phyloP scores from a whole-genome alignment of 2,797 vertebrate species.

The Phyllotis vaccarum region DNA sequence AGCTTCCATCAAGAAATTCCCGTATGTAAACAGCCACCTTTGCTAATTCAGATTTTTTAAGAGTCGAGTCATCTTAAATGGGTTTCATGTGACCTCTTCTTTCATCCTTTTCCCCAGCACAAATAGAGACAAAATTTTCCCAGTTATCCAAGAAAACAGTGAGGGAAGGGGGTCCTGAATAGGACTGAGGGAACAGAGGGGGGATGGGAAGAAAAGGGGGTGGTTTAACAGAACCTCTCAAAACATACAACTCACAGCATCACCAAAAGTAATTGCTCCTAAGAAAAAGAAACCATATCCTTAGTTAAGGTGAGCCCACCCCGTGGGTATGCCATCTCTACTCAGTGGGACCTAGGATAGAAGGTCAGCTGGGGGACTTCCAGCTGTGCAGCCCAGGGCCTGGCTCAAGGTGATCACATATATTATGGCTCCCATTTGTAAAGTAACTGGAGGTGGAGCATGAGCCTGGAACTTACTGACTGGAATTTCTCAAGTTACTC shows the following conservation, averaged over 20 bases:
- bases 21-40: not conserved
- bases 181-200: not conserved
- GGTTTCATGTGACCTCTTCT: accelerated
- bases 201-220: not conserved
- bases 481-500: not conserved
- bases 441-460: not conserved
- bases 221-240: not conserved
- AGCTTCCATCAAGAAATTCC: not conserved
- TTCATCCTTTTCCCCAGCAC: too few species aligned
- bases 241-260: not conserved
- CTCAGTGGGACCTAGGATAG: not conserved
- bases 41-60: not conserved
- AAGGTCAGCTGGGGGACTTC: not conserved
- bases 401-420: not conserved
- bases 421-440: not conserved
- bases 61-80: not conserved
- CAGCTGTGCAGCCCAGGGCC: not conserved
- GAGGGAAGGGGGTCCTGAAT: accelerated
- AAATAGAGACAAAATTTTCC: too few species aligned
- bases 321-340: not conserved
- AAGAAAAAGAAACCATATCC: not conserved
- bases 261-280: not conserved
- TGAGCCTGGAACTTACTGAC: too few species aligned
- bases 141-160: not conserved
- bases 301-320: not conserved